phyloP scores from a whole-genome alignment of 2,797 vertebrate genomes.

The Anas flavirostris region DNA sequence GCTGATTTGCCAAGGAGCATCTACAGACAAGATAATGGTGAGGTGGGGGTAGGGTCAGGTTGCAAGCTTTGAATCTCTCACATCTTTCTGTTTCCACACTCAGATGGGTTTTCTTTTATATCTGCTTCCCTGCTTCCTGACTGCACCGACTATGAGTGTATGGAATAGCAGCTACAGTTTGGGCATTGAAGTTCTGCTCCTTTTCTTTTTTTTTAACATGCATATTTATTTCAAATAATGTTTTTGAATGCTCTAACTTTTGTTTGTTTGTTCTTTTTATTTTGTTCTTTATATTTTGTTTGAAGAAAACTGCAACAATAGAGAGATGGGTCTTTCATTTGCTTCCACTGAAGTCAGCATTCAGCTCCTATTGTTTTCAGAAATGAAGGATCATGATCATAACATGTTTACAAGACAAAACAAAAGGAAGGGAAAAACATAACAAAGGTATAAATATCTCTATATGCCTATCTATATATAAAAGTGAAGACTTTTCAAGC shows the following conservation, averaged over 20 bases:
- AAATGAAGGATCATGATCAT: slow-evolving; percentile 23
- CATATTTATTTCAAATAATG: not conserved
- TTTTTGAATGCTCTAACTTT: not conserved
- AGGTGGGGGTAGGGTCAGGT: not conserved
- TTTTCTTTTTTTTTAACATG: not conserved
- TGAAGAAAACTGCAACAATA: not conserved
- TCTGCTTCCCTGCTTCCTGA: not conserved
- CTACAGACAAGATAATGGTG: not conserved
- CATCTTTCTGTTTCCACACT: not conserved
- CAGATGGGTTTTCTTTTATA: not conserved
- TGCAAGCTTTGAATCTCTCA: not conserved
- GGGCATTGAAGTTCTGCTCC: not conserved
- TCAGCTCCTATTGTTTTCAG: slow-evolving; percentile 40
- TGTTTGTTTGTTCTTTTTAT: too few relatives aligned
- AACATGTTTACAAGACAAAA: slow-evolving; percentile 39
- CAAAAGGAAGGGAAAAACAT: slow-evolving; percentile 35
- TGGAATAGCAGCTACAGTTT: not conserved
- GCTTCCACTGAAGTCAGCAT: not conserved
- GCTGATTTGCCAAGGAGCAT: not conserved
- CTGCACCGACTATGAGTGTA: not conserved
- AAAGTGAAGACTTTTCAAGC: slow-evolving; percentile 25
- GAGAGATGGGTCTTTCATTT: slow-evolving; percentile 21
- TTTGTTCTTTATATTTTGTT: not conserved
- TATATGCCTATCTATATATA: not conserved
- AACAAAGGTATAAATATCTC: slow-evolving; percentile 49